Evolutionary conservation across 1,140 invertebrate genomes (phyloP), one percentile per base, ranked within the genome.

Genomic region (Lasioglossum albipes): DNA sequence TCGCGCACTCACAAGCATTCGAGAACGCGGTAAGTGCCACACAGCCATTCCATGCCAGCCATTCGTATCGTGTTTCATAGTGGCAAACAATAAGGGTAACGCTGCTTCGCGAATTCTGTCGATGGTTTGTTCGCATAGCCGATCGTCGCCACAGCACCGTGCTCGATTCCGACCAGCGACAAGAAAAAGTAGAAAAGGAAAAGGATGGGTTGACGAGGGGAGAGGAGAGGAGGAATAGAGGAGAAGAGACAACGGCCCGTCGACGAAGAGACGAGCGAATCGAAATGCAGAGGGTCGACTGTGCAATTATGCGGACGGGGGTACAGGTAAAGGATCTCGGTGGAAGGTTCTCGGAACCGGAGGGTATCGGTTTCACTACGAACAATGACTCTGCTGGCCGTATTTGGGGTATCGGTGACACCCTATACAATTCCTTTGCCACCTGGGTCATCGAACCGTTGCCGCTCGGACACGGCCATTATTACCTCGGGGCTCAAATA

Each of bases 321-420:
- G 22, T 42, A 59, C 82, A 86, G 84, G 76, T 82, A 88, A 18
- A 80, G 49, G 68, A 66, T 66, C 49, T 54, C 52, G 52, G 52
- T 16, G 52, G 13, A 54, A 54, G 52, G 16, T 54, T 68, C 82
- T 67, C 13, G 12, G 69, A 64, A 79, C 27, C 62, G 16, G 64
- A 66, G 75, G 73, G 72, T 89, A 87, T 90, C 87, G 84, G 70
- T 88, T 87, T 86, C 83, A 84, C 49, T 22, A 54, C 68, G 76
- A 77, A 87, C 87, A 90, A 88, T 88, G 81, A 67, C 52, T 52
- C 31, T 13, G 79, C n/a, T 71, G 79, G 66, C 67, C 84, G 80
- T 90, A 89, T 89, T 89, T 90, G 73, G 84, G 83, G 79, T 90
- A 88, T 85, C 86, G 73, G 81, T 89, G 86, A 87, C 86, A 89